A percentile compares a stretch with the other conserved stretches of the same genome.
Evolutionary conservation across 2,113 vertebrate species (phyloP).

Genomic region (Odocoileus virginianus): DNA sequence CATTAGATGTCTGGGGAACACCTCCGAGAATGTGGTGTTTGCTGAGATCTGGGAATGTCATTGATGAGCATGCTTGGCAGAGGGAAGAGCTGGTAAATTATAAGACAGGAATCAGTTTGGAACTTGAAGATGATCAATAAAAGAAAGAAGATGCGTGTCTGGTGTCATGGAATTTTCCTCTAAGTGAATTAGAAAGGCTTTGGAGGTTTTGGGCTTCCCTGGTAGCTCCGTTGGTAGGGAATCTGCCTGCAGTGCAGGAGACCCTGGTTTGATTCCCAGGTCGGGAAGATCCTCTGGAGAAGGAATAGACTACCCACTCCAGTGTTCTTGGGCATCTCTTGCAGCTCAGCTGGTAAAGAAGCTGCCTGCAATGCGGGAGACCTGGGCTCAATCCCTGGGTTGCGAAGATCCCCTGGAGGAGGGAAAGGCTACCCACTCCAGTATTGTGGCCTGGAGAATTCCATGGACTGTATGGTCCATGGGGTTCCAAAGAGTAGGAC

Average conservation of each 20-base stretch:
- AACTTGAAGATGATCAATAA: background rate
- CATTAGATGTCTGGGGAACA: background rate
- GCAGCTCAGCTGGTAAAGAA: background rate
- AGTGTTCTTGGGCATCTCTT: background rate
- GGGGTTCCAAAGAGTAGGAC: background rate
- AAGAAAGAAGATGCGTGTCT: background rate
- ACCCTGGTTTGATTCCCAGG: background rate
- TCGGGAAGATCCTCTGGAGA: background rate
- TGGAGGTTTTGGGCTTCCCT: background rate
- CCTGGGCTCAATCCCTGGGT: background rate
- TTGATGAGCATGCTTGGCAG: background rate
- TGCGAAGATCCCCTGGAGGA: background rate
- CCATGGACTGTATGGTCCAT: background rate
- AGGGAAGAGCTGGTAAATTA: background rate
- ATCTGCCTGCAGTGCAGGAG: background rate
- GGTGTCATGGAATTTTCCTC: background rate
- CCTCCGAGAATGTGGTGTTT: background rate
- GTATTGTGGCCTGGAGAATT: background rate
- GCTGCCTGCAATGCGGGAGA: fast-evolving
- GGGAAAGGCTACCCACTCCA: background rate
- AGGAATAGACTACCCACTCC: background rate
- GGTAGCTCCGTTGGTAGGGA: background rate
- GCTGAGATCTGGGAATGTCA: background rate
- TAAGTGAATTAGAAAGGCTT: background rate
- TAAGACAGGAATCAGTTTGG: background rate